These are phyloP conservation scores for Hemicordylus capensis DNA, from an alignment of 2,113 vertebrate species.

Conservation along the genomic window DNA sequence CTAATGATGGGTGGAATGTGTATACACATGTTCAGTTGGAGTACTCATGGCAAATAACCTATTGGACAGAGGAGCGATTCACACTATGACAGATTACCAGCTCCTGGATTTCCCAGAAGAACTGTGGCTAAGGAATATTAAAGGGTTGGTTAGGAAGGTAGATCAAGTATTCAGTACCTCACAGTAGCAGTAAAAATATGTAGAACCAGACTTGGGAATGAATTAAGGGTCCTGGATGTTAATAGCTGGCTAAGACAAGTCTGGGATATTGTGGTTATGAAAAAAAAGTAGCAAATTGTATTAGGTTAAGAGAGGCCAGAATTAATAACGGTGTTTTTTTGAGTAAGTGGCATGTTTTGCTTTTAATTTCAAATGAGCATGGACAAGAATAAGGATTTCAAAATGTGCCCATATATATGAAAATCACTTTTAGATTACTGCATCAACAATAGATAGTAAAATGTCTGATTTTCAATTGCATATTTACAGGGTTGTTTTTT, in stretches of 20 bases:
- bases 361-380: neutral
- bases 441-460: neutral
- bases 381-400: neutral
- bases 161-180: neutral
- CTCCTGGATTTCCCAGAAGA: neutral
- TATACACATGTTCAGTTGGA: no score
- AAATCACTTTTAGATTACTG: neutral
- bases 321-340: neutral
- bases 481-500: neutral
- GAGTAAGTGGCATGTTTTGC: neutral
- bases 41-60: neutral
- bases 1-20: no score
- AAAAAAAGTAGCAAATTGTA: neutral
- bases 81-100: neutral
- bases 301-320: neutral
- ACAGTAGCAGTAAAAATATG: neutral
- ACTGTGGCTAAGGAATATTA: neutral
- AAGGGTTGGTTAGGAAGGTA: neutral
- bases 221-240: neutral
- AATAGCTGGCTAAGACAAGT: neutral
- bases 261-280: neutral
- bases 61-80: neutral
- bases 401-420: neutral
- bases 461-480: neutral
- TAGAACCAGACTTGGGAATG: neutral